These are phyloP conservation scores for Agrilus mali DNA, from an alignment of 2,888 invertebrate genomes.

Conservation along the genomic window DNA sequence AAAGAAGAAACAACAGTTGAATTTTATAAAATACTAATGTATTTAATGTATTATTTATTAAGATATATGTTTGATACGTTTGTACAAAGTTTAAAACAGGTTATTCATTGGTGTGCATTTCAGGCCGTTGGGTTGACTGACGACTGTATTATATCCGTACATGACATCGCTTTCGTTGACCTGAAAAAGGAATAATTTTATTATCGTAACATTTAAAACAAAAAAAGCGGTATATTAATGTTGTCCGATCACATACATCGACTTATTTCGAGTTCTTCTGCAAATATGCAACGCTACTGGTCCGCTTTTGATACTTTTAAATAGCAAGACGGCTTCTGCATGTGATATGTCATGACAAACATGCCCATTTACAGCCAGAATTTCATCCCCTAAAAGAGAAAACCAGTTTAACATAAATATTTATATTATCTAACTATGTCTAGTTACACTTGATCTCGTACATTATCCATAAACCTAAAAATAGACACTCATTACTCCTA, in stretches of 20 bases:
- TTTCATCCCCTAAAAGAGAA: conserved; percentile 53
- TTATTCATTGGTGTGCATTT: too few species aligned
- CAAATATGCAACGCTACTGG: conserved; percentile 63
- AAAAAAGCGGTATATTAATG: background rate
- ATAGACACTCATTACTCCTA: too few species aligned
- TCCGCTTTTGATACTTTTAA: conserved; percentile 68
- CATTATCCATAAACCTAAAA: too few species aligned
- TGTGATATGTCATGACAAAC: conserved; percentile 70
- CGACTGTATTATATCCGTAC: conserved; percentile 52
- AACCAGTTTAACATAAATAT: background rate
- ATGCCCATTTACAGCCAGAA: conserved; percentile 69
- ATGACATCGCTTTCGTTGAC: conserved; percentile 58
- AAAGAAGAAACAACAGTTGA: too few species aligned
- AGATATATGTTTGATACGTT: too few species aligned
- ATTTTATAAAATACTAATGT: too few species aligned
- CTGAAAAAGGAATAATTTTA: conserved; percentile 36
- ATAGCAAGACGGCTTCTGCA: conserved; percentile 65
- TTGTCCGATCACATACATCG: conserved; percentile 17
- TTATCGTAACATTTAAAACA: background rate
- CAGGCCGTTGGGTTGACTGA: conserved; percentile 7
- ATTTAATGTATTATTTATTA: too few species aligned
- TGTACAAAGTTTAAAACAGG: too few species aligned
- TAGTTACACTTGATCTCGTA: too few species aligned
- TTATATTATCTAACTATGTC: too few species aligned
- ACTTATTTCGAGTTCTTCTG: conserved; percentile 32